phyloP scores from a whole-genome alignment of 2,888 invertebrate species.

The Agrotis puta region DNA sequence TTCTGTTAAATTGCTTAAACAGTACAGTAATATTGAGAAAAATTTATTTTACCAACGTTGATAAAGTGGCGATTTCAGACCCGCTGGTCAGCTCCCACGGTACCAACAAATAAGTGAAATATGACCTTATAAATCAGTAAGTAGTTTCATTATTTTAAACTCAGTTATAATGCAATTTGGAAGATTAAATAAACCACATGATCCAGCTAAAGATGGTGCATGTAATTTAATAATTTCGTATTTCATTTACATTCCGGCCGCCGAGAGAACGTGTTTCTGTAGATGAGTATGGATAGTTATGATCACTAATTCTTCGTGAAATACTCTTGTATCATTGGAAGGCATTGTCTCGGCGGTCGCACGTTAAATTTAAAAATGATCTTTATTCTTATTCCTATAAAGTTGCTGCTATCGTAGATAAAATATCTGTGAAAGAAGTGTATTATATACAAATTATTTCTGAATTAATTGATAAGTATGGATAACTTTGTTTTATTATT shows the following conservation, averaged over 20 bases:
- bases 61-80: too few species aligned
- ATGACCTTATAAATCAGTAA: slow-evolving; percentile 6
- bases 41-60: too few species aligned
- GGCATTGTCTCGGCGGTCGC: neutral
- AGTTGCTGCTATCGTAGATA: neutral
- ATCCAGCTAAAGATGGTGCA: neutral
- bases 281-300: neutral
- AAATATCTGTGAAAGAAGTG: neutral
- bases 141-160: neutral
- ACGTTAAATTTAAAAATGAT: neutral
- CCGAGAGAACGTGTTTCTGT: neutral
- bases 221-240: neutral
- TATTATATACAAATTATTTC: slow-evolving; percentile 1
- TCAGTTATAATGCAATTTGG: neutral
- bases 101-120: neutral
- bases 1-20: too few species aligned
- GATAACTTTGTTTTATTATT: slow-evolving; percentile 16
- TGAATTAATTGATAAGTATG: slow-evolving; percentile 11
- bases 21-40: too few species aligned
- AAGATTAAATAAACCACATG: neutral
- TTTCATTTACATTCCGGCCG: neutral
- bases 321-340: neutral
- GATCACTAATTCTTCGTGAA: neutral
- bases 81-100: neutral
- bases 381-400: neutral